Conservation (phyloP, 2,113 vertebrate species). For the Macroglossus sobrinus region DNA sequence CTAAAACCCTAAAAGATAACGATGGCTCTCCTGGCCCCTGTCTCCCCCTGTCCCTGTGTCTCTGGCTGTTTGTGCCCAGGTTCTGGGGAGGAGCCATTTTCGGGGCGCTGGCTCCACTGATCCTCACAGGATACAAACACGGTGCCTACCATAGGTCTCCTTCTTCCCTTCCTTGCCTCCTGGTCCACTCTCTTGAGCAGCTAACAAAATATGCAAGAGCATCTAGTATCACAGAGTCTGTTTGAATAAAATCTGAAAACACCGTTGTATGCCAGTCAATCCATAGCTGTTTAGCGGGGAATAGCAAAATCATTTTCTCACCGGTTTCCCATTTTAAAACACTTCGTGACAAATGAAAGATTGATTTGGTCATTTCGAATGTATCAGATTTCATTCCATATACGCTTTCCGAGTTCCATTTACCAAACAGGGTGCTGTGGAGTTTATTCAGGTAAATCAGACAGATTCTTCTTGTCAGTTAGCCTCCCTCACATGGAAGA, state of each 20-base stretch:
- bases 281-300: not conserved
- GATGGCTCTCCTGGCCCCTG: not conserved
- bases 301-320: slow-evolving; percentile 46
- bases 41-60: not conserved
- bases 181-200: not conserved
- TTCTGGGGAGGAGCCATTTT: not conserved
- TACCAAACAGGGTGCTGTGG: not conserved
- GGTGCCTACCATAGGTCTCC: not conserved
- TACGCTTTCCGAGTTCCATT: not conserved
- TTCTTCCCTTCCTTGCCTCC: not conserved
- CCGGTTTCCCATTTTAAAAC: not conserved
- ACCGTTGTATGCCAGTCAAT: not conserved
- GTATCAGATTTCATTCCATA: slow-evolving; percentile 31
- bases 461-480: not conserved
- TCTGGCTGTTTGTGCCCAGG: not conserved
- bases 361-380: slow-evolving; percentile 46
- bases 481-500: not conserved
- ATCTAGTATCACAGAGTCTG: not conserved
- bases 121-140: not conserved
- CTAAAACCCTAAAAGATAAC: not conserved
- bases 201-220: not conserved
- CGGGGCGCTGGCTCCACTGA: not conserved
- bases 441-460: not conserved
- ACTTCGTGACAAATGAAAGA: slow-evolving; percentile 53
- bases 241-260: slow-evolving; percentile 11